Conservation (phyloP, 2,113 vertebrate species). For the Corythornis cristatus region DNA sequence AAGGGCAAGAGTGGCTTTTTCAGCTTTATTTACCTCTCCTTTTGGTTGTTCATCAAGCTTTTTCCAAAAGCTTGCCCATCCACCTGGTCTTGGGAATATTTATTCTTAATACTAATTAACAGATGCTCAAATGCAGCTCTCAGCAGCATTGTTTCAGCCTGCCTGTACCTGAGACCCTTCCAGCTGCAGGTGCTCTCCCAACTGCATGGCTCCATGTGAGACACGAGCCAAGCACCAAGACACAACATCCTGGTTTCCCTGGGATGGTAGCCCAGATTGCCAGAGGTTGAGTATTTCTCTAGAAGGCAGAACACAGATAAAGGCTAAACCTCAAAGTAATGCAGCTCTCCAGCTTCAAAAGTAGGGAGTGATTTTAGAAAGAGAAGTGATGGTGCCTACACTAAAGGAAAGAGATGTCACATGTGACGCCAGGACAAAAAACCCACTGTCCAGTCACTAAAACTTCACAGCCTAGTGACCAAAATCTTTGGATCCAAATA, state of each 20-base stretch:
- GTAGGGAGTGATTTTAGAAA: background rate
- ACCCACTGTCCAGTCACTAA: background rate
- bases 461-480: background rate
- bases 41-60: background rate
- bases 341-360: background rate
- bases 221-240: background rate
- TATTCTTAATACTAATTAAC: background rate
- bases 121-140: background rate
- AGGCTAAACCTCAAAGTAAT: background rate
- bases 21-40: background rate
- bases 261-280: background rate
- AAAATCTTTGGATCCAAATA: background rate
- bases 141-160: background rate
- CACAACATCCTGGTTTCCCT: background rate
- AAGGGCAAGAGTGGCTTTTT: background rate
- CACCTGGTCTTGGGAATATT: background rate
- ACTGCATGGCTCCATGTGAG: background rate
- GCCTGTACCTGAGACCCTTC: background rate
- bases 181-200: background rate
- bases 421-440: background rate
- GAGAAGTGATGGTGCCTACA: background rate
- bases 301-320: background rate
- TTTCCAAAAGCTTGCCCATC: background rate
- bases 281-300: background rate
- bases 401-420: background rate